Evolutionary conservation across 2,797 vertebrate genomes (phyloP).

Genomic region (Botia kubotai): DNA sequence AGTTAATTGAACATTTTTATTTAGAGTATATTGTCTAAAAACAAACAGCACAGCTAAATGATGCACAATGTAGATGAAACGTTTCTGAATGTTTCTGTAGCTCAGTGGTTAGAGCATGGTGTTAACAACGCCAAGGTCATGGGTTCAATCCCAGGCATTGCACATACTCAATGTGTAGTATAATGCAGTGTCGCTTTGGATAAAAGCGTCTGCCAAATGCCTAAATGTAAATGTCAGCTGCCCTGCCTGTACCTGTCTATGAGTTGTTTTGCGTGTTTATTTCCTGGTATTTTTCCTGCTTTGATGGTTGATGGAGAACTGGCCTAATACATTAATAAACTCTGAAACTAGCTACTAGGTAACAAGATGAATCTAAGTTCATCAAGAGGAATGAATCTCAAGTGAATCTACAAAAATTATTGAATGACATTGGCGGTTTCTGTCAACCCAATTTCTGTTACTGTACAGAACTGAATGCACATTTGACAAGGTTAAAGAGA

Average conservation of each 20-base stretch:
- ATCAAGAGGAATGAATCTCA: no score
- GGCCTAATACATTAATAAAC: neutral
- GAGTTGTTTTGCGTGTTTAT: constrained; percentile 31
- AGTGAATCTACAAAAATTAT: constrained; percentile 7
- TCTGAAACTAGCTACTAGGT: neutral
- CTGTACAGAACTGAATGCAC: constrained; percentile 28
- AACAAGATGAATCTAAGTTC: no score
- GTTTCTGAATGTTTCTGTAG: neutral
- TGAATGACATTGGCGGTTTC: constrained; percentile 34
- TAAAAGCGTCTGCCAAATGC: no score
- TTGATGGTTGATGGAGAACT: constrained; percentile 31
- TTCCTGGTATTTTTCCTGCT: constrained; percentile 15
- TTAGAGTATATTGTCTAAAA: neutral
- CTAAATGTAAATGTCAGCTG: no score
- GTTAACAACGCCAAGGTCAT: no score
- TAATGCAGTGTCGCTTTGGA: no score
- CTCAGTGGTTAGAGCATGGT: no score
- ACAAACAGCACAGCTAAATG: constrained; percentile 12
- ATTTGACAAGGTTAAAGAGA: constrained; percentile 30
- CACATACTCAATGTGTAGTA: no score
- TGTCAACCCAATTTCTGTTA: neutral
- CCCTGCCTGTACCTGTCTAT: neutral
- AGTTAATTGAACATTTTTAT: neutral
- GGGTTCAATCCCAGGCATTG: no score
- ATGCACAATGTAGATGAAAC: constrained; percentile 1